These are phyloP conservation scores for Stegostoma tigrinum DNA, from an alignment of 2,113 vertebrate genomes.

Conservation along the genomic window DNA sequence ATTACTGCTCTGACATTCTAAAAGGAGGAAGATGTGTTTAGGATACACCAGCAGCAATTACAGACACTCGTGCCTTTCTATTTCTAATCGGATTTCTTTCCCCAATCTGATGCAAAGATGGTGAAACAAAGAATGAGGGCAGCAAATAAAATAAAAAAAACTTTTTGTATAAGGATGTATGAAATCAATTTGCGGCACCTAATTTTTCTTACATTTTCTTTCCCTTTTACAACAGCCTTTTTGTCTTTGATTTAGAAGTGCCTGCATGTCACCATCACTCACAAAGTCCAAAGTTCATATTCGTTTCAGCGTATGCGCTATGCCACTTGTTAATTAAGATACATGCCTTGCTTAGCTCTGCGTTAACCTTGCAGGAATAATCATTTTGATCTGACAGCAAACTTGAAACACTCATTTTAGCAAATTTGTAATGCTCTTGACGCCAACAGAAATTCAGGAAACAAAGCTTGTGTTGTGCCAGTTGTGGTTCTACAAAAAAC, in stretches of 20 bases:
- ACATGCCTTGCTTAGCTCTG: not conserved
- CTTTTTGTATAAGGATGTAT: not conserved
- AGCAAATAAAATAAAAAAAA: not conserved
- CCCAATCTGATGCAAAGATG: not conserved
- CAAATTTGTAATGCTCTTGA: not conserved
- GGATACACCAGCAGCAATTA: not conserved
- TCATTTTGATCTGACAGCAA: not conserved
- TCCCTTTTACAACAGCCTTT: not conserved
- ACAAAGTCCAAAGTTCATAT: not conserved
- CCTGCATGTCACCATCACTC: not conserved
- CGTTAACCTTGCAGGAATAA: not conserved
- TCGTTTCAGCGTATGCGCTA: not conserved
- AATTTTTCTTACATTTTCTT: not conserved
- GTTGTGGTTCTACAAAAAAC: not conserved
- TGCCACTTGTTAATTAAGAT: not conserved
- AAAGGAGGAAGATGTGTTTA: not conserved
- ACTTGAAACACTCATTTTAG: not conserved
- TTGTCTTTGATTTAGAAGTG: not conserved
- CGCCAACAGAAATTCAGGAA: not conserved
- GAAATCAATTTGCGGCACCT: not conserved
- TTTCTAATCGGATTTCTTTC: not conserved
- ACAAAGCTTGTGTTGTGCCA: not conserved
- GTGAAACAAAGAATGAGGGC: not conserved
- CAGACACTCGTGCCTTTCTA: not conserved
- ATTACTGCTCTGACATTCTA: not conserved